phyloP scores from a whole-genome alignment of 1,140 invertebrate genomes.

The Trachelipus rathkii region DNA sequence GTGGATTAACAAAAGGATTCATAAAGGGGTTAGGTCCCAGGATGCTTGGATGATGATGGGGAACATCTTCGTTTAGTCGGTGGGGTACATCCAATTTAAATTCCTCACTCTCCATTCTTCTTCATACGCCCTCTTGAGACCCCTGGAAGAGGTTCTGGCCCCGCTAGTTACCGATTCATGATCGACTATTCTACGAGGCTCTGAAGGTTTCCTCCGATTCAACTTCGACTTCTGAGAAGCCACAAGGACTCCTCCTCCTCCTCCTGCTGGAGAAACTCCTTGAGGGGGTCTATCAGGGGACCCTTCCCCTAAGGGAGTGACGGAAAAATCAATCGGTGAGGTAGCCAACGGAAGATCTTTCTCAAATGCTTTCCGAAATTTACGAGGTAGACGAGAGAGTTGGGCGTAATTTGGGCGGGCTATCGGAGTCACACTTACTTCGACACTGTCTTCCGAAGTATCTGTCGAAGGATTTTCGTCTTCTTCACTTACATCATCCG shows the following conservation, averaged over 20 bases:
- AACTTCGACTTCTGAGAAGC: conserved; percentile 49
- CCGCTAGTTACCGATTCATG: conserved; percentile 63
- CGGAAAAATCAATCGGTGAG: neutral
- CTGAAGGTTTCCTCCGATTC: conserved; percentile 67
- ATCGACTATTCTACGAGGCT: conserved; percentile 57
- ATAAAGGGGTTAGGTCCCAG: conserved; percentile 26
- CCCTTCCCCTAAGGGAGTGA: neutral
- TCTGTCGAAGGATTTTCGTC: conserved; percentile 60
- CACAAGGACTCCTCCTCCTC: conserved; percentile 27
- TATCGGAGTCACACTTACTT: conserved; percentile 62
- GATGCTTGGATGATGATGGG: conserved; percentile 19
- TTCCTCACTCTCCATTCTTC: conserved; percentile 44
- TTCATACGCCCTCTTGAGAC: conserved; percentile 47
- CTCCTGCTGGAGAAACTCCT: conserved; percentile 20
- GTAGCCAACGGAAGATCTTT: conserved; percentile 5
- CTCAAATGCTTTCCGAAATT: conserved; percentile 28
- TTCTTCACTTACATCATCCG: conserved; percentile 52
- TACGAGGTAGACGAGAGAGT: conserved; percentile 34
- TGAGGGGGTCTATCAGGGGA: conserved; percentile 21
- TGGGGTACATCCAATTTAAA: conserved; percentile 17
- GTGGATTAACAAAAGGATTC: conserved; percentile 30
- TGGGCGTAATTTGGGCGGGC: conserved; percentile 46
- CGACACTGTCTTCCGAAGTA: conserved; percentile 69
- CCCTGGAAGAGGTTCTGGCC: conserved; percentile 37
- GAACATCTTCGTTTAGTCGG: neutral